phyloP scores from a whole-genome alignment of 2,113 vertebrate genomes.

The Cyrtonyx montezumae region DNA sequence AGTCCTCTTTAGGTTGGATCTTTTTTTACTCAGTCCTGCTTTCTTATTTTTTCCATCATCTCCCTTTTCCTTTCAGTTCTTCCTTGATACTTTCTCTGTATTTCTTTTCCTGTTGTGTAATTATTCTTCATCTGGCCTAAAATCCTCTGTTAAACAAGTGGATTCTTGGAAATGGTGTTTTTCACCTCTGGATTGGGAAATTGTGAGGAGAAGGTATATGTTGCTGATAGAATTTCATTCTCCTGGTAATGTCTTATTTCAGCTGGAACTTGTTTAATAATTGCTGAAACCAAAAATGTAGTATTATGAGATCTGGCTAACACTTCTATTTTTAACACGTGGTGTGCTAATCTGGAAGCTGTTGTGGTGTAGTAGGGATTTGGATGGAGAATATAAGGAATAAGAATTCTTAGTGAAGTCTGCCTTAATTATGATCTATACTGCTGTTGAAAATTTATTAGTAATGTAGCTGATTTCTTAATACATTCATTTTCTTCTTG shows the following conservation, averaged over 20 bases:
- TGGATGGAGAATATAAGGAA: not conserved
- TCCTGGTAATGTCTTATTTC: slow-evolving; percentile 52
- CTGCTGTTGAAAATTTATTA: not conserved
- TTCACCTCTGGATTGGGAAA: slow-evolving; percentile 46
- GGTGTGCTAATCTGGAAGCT: slow-evolving; percentile 18
- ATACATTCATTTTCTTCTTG: not conserved
- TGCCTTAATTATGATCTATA: not conserved
- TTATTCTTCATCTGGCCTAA: not conserved
- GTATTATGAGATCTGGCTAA: slow-evolving; percentile 22
- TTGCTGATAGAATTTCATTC: slow-evolving; percentile 31
- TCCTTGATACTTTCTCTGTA: not conserved
- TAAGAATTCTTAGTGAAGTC: not conserved
- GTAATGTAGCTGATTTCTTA: not conserved
- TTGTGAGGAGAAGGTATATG: not conserved
- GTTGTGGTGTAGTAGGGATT: slow-evolving; percentile 2
- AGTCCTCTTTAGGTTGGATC: slow-evolving; percentile 4
- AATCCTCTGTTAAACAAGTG: not conserved
- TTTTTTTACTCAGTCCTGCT: not conserved
- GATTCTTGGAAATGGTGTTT: not conserved
- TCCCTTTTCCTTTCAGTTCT: not conserved
- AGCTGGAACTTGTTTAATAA: slow-evolving; percentile 61
- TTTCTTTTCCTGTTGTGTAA: not conserved
- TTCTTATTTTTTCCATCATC: not conserved
- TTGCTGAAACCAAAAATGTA: slow-evolving; percentile 26
- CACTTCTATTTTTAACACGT: slow-evolving; percentile 44